Base-by-base conservation (phyloP, 2,113 vertebrate genomes). In the Craseonycteris thonglongyai region DNA sequence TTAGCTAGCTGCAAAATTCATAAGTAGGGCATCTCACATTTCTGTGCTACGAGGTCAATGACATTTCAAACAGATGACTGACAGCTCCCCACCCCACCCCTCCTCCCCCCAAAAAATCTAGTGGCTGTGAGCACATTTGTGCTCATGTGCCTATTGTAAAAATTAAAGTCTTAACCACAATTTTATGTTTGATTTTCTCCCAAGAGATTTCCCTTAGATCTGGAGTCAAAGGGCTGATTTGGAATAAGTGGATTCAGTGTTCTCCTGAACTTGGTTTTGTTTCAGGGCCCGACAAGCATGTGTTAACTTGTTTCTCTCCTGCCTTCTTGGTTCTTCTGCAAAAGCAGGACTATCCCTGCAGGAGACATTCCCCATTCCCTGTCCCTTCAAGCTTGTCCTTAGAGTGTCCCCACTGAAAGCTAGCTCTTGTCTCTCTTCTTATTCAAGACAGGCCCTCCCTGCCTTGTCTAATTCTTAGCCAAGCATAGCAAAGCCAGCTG, bases 401-500 rank as follows among this genome's bases (percentile, higher is more conserved):
- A 97, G 51, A 47, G 47, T 93, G 56, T 97, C 95, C 97, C 96
- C 85, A 95, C 97, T 97, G 91, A 96, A 97, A 93, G 61, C 49
- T 68, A 93, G 88, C 82, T 96, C 95, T 97, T 90, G 63, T 95
- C 96, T 84, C 40, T 96, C 94, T 97, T 98, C 90, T 90, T 97
- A 97, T 98, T 98, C 96, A 98, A 80, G 83, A 74, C 88, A 92
- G 96, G 96, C 94, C 96, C 95, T 98, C 97, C 96, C 97, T 97
- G 97, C 59, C 96, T 97, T 98, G 97, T 98, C 97, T 98, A 94
- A 94, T 97, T 98, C 96, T 98, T 75, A 93, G 96, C 97, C 98
- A 98, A 97, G 97, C 97, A 98, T 98, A 97, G 95, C 97, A 88
- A 42, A 68, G 78, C 97, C 98, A 98, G 97, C 97, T 98, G 98